Percentiles rank a stretch among this genome's conserved stretches.
phyloP scores from a whole-genome alignment of 2,113 vertebrate species.

The Anhinga rufa region DNA sequence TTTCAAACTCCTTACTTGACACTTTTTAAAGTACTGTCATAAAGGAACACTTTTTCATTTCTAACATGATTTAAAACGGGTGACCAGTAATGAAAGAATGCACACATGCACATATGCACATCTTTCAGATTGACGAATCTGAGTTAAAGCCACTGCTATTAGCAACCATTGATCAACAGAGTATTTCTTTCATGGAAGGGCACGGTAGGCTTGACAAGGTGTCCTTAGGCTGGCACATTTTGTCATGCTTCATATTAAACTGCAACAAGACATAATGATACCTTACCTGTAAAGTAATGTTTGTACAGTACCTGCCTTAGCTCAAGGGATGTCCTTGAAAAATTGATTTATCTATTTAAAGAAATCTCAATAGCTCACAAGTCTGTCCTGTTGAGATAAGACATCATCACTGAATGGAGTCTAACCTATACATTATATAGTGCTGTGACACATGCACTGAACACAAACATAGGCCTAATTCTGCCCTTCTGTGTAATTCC shows the following conservation, averaged over 20 bases:
- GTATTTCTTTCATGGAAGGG: background rate
- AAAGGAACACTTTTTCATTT: background rate
- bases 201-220: background rate
- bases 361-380: background rate
- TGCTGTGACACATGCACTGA: background rate
- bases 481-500: background rate
- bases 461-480: background rate
- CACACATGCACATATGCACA: background rate
- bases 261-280: background rate
- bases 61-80: background rate
- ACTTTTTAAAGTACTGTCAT: background rate
- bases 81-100: background rate
- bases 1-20: background rate
- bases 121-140: conserved; percentile 31
- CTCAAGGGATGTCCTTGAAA: conserved; percentile 23
- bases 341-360: conserved; percentile 18
- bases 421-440: background rate
- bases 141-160: background rate
- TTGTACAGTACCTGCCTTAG: background rate
- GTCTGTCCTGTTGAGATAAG: conserved; percentile 12
- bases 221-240: conserved; percentile 35
- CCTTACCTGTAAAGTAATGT: background rate
- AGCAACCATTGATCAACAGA: background rate
- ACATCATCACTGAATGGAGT: background rate
- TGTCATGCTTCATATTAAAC: conserved; percentile 6